phyloP scores from a whole-genome alignment of 1,140 invertebrate genomes.

The Plutomurus gul region DNA sequence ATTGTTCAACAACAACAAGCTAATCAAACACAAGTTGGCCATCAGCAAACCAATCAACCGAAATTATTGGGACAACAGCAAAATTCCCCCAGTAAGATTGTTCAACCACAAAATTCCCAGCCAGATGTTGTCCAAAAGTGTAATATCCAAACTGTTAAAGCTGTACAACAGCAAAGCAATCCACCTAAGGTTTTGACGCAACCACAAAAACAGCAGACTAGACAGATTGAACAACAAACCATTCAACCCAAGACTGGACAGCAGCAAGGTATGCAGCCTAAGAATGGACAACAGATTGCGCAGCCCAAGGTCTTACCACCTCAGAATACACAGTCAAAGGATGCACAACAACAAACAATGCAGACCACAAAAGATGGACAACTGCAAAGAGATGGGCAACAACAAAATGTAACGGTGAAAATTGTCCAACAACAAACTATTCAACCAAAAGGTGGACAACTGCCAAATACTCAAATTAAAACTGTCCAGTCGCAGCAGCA shows the following conservation, averaged over 20 bases:
- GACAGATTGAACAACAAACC: too few relatives aligned
- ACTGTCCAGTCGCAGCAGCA: not conserved
- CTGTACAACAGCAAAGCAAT: too few relatives aligned
- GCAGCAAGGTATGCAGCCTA: not conserved
- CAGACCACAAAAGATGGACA: not conserved
- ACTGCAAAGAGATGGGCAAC: too few relatives aligned
- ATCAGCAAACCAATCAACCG: not conserved
- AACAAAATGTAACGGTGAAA: not conserved
- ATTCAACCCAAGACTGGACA: not conserved
- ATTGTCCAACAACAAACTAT: not conserved
- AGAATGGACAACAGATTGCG: not conserved
- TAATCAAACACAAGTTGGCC: too few relatives aligned
- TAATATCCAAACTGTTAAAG: too few relatives aligned
- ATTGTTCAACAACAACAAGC: not conserved
- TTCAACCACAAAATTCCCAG: not conserved
- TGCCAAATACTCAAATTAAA: not conserved
- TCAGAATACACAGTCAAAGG: not conserved
- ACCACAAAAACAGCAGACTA: too few relatives aligned
- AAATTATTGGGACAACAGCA: not conserved
- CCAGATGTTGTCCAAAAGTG: too few relatives aligned
- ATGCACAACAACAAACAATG: not conserved
- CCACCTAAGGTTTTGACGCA: too few relatives aligned
- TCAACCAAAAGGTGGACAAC: not conserved
- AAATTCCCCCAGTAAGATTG: not conserved
- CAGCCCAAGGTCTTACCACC: not conserved